A percentile compares a stretch with the other conserved stretches of the same genome.
phyloP scores from a whole-genome alignment of 2,888 invertebrate species.

The Dione juno region DNA sequence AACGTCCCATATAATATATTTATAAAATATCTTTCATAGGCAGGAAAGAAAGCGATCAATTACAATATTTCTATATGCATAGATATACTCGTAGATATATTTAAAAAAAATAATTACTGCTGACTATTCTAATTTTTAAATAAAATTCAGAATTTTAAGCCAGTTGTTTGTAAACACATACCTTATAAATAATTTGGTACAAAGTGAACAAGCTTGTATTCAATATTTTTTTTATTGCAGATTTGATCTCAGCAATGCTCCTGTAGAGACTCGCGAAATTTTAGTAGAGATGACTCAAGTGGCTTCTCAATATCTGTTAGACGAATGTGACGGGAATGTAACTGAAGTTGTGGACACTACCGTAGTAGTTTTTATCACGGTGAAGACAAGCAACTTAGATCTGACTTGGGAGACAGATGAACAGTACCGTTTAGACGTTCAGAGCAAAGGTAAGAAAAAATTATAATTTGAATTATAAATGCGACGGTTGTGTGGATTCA shows the following conservation, averaged over 20 bases:
- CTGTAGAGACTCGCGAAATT: conserved; percentile 73
- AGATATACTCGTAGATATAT: no score
- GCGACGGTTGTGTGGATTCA: no score
- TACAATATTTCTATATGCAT: no score
- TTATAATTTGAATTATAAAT: no score
- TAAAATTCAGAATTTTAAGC: no score
- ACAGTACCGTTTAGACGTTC: conserved; percentile 85
- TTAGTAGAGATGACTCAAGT: conserved; percentile 82
- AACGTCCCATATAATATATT: no score
- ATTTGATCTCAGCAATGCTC: conserved; percentile 80
- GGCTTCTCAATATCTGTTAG: conserved; percentile 81
- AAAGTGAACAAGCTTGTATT: not conserved
- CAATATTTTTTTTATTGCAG: conserved; percentile 51
- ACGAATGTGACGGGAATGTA: conserved; percentile 82
- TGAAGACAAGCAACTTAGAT: conserved; percentile 73
- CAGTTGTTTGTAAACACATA: no score
- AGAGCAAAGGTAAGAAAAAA: conserved; percentile 76
- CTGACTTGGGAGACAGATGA: conserved; percentile 88
- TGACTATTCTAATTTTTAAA: no score
- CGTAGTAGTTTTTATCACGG: conserved; percentile 82
- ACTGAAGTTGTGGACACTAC: conserved; percentile 75
- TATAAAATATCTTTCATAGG: no score
- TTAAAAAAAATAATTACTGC: no score
- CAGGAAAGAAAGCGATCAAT: no score
- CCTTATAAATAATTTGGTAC: no score